Percentiles rank a stretch among this genome's conserved stretches.
These are phyloP conservation scores for Dryococelus australis DNA, from an alignment of 2,888 invertebrate species.

Conservation along the genomic window DNA sequence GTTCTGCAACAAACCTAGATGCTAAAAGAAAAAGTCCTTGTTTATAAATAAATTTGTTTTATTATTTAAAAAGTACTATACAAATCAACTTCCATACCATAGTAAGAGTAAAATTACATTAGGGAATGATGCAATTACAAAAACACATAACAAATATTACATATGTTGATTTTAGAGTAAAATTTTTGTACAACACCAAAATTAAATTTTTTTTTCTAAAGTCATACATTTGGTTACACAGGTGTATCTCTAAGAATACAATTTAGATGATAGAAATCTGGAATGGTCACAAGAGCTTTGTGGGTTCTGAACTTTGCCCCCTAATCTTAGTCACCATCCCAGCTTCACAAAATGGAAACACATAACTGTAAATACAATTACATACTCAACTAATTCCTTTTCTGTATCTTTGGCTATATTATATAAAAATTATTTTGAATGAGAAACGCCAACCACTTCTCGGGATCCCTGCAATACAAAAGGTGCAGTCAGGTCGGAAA, in stretches of 20 bases:
- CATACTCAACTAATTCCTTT: neutral
- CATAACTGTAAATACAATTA: neutral
- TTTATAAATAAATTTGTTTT: constrained; percentile 21
- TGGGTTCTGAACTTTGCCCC: neutral
- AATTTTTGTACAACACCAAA: neutral
- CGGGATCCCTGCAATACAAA: neutral
- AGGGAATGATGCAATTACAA: constrained; percentile 16
- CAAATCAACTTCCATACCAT: constrained; percentile 18
- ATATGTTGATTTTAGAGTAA: neutral
- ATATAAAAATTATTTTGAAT: neutral
- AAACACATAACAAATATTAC: neutral
- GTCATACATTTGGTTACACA: neutral
- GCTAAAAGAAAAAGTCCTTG: constrained; percentile 31
- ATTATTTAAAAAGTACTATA: neutral
- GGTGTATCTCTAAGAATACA: neutral
- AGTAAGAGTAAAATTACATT: constrained; percentile 12
- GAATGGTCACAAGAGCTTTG: neutral
- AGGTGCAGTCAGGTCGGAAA: neutral
- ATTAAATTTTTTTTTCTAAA: neutral
- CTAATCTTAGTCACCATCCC: neutral
- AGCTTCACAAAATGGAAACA: neutral
- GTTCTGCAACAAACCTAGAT: too few species aligned
- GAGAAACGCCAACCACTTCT: too few species aligned
- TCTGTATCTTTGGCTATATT: neutral
- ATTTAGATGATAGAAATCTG: neutral